phyloP scores from a whole-genome alignment of 2,888 invertebrate species.

The Physocephala rufipes region DNA sequence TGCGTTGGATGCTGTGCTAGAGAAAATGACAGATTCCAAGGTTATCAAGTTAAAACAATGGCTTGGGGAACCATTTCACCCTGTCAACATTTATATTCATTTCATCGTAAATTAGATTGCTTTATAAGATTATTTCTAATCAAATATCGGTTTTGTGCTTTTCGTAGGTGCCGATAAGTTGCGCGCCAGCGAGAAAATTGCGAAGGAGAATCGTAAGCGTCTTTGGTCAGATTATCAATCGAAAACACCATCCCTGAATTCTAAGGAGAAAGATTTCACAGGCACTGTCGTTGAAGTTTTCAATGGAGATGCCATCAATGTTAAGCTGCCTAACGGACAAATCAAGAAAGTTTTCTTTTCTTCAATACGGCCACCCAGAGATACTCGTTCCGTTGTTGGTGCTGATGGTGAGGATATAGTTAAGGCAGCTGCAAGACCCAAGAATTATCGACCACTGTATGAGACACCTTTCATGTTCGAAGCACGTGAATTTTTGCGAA shows the following conservation, averaged over 20 bases:
- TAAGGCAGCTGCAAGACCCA: constrained; percentile 74
- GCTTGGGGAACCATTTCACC: constrained; percentile 63
- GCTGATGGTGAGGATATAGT: constrained; percentile 73
- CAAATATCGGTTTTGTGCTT: constrained; percentile 30
- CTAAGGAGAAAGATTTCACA: constrained; percentile 82
- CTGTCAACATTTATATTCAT: constrained; percentile 54
- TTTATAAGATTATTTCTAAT: not conserved
- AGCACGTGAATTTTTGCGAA: constrained; percentile 94
- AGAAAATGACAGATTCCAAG: constrained; percentile 62
- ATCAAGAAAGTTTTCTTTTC: constrained; percentile 94
- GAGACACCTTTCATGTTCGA: constrained; percentile 99
- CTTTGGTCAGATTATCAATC: constrained; percentile 94
- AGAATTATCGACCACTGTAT: constrained; percentile 89
- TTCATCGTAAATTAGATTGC: not conserved
- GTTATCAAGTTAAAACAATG: constrained; percentile 47
- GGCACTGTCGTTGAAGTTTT: constrained; percentile 90
- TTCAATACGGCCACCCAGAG: constrained; percentile 93
- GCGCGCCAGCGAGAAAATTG: constrained; percentile 83
- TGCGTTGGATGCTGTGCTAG: constrained; percentile 50
- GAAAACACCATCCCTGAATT: constrained; percentile 75
- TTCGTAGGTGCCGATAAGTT: constrained; percentile 78
- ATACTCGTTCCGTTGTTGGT: constrained; percentile 71
- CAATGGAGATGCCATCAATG: constrained; percentile 91
- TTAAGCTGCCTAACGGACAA: constrained; percentile 81
- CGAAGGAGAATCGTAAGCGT: constrained; percentile 86